A percentile compares a stretch with the other conserved stretches of the same genome.
These are phyloP conservation scores for Conistra vaccinii DNA, from an alignment of 2,888 invertebrate genomes.

Conservation along the genomic window DNA sequence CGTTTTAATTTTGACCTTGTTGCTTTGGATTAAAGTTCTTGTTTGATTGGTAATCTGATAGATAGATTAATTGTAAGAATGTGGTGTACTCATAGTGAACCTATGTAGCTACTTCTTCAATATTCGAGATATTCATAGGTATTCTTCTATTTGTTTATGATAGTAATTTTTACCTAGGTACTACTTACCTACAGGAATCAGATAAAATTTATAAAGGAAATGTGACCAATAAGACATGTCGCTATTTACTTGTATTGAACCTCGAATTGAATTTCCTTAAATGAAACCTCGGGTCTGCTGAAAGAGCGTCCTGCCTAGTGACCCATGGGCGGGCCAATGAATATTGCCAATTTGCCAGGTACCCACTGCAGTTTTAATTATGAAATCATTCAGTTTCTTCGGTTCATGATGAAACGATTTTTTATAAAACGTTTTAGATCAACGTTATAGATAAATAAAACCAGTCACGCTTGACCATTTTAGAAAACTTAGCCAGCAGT, in stretches of 20 bases:
- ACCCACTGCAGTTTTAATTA: background rate
- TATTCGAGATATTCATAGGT: background rate
- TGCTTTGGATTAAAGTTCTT: slow-evolving; percentile 1
- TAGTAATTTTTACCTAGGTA: background rate
- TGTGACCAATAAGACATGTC: background rate
- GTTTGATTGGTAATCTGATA: slow-evolving; percentile 3
- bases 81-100: too few species aligned
- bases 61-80: slow-evolving; percentile 7
- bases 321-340: background rate
- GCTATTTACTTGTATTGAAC: too few species aligned
- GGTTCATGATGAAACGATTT: background rate
- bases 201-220: background rate
- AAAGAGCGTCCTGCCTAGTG: background rate
- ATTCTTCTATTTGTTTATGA: background rate
- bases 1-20: slow-evolving; percentile 53
- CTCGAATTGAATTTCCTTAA: background rate
- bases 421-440: too few species aligned
- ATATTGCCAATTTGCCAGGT: background rate
- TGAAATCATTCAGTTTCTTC: background rate
- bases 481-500: background rate
- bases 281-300: background rate
- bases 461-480: slow-evolving; percentile 28
- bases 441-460: background rate
- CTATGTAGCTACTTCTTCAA: background rate
- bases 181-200: background rate